Conservation (phyloP, 2,797 vertebrate species). For the Morelia viridis region DNA sequence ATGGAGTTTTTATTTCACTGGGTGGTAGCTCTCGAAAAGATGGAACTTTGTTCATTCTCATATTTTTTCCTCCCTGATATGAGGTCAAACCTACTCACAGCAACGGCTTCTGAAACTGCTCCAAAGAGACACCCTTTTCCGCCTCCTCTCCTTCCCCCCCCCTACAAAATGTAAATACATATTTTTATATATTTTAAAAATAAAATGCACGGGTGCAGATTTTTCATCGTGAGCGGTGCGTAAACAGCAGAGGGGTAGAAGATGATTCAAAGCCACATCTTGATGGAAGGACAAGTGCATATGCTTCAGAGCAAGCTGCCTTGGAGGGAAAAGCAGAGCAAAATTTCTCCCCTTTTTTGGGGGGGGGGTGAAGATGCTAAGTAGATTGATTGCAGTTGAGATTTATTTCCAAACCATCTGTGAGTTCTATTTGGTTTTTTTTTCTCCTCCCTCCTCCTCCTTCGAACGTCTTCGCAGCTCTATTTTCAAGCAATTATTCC, state of each 20-base stretch:
- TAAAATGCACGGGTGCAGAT: slow-evolving; percentile 65
- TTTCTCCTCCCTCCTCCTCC: background rate
- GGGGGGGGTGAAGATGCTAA: slow-evolving; percentile 59
- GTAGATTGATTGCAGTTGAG: slow-evolving; percentile 77
- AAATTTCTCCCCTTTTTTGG: slow-evolving; percentile 64
- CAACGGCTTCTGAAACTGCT: slow-evolving; percentile 62
- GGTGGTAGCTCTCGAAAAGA: background rate
- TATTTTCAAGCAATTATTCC: slow-evolving; percentile 79
- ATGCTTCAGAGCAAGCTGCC: slow-evolving; percentile 71
- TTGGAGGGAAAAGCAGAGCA: slow-evolving; percentile 68
- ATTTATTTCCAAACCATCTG: slow-evolving; percentile 78
- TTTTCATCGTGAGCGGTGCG: slow-evolving; percentile 63
- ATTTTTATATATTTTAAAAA: slow-evolving; percentile 64
- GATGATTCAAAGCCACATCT: slow-evolving; percentile 68
- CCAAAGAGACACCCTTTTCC: slow-evolving; percentile 45
- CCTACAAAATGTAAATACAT: slow-evolving; percentile 68
- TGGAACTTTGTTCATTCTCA: slow-evolving; percentile 37
- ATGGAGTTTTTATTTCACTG: background rate
- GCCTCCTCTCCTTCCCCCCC: slow-evolving; percentile 34
- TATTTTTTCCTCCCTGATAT: slow-evolving; percentile 55
- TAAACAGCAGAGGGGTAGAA: slow-evolving; percentile 68
- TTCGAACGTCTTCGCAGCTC: slow-evolving; percentile 71
- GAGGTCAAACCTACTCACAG: slow-evolving; percentile 66
- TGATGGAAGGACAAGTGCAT: slow-evolving; percentile 71
- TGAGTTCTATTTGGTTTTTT: slow-evolving; percentile 75